Base-by-base conservation (phyloP, 2,888 invertebrate species). In the Mycogona germanica region DNA sequence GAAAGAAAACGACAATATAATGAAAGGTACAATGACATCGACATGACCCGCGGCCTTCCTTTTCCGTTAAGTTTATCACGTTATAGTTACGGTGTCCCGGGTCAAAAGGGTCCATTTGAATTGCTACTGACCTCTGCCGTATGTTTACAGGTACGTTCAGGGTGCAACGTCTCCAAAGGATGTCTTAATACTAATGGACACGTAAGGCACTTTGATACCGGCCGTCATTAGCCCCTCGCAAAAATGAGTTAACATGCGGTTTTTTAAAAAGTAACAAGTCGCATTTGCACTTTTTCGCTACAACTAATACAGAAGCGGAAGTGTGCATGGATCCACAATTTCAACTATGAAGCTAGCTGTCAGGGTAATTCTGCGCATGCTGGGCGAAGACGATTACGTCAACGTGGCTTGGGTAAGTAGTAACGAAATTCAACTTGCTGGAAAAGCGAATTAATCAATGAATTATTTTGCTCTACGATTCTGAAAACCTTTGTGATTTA, bases 351-450 rank as follows among this genome's bases (percentile, higher is more conserved):
- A 73, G 62, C 70, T 71, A 53, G 66, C 74, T 21, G 72, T 72
- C 7, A 71, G 71, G 60, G 69, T 70, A 4, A 61, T 74, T 17
- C 62, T 74, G 17, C 70, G 73, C 55, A 73, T 73, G 0, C 65
- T 74, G 0, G 72, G 72, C 44, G 73, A 73, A 61, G 69, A 75
- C 60, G 74, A 74, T 60, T 75, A 69, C 63, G 70, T 74, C 30
- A 70, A 72, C 61, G 70, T 74, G 55, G 71, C 69, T 17, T 63
- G 64, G 59, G 73, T 72, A 62, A 63, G 66, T 61, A 17, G 12
- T 26, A 19, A 19, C 3, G n/a, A 6, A 3, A 3, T 2, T 25
- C n/a, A 21, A 37, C 45, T 49, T 23, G 37, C 52, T 47, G n/a
- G n/a, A n/a, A n/a, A n/a, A n/a, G n/a, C 49, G 21, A 21, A 57